Evolutionary conservation across 2,888 invertebrate genomes (phyloP), one percentile per base, ranked within the genome.

Genomic region (Plebejus melissa): DNA sequence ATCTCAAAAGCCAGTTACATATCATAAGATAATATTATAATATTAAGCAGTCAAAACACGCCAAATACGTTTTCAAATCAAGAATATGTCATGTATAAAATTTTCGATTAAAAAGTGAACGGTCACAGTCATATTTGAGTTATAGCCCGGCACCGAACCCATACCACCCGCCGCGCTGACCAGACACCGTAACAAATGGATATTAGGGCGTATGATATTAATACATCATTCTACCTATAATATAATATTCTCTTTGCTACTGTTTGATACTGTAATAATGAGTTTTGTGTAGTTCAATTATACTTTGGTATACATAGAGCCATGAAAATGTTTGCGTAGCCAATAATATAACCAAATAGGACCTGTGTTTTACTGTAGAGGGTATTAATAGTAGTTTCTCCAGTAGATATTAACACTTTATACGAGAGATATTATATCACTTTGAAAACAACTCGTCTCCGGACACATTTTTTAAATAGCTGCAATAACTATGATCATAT

Each of bases 161-260:
- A 4, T 16, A 13, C 22, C 65, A 4, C 60, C 65, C 65, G 54
- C 54, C 54, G 54, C 54, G 54, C 16, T 16, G 65, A 16, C 11
- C 65, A 65, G 60, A 22, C 60, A 65, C 65, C 65, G 65, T 28
- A 65, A 65, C 65, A 65, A 65, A 65, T 65, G 65, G 13, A 65
- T 16, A 60, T 28, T 6, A 28, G 58, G 60, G 60, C 22, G 60
- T 58, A 60, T 28, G 3, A 28, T 11, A 65, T 65, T 65, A 65
- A 65, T 22, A 16, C 9, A 65, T 65, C 65, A 16, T 16, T 16
- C 5, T 65, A 4, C 16, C 13, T 13, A 36, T 65, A 16, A 22
- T 65, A 65, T 65, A 28, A 65, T 36, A 65, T 32, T 5, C 13
- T 65, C 32, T 36, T 65, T 46, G 46, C 54, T 54, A 16, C 54